Evolutionary conservation across 1,140 invertebrate genomes (phyloP).

Genomic region (Drosophila repletoides): DNA sequence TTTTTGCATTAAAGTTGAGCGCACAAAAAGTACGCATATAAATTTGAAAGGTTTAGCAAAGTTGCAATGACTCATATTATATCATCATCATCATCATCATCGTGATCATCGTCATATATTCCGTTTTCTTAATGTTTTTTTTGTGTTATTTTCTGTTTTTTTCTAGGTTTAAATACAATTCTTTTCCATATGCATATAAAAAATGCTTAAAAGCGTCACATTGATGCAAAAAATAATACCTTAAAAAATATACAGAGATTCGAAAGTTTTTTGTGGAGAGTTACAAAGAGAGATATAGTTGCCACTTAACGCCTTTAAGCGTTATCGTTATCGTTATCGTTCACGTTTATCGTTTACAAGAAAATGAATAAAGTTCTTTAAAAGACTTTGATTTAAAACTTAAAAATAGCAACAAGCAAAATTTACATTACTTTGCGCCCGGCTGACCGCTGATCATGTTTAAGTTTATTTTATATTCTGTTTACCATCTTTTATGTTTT

Average conservation of each 20-base stretch:
- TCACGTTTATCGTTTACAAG: slow-evolving; percentile 52
- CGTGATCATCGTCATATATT: slow-evolving; percentile 19
- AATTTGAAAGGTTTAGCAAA: slow-evolving; percentile 73
- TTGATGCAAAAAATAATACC: slow-evolving; percentile 75
- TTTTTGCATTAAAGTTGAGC: slow-evolving; percentile 69
- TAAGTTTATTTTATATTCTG: slow-evolving; percentile 45
- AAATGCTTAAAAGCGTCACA: slow-evolving; percentile 74
- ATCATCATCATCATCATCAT: no score
- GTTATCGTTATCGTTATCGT: no score
- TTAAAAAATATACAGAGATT: slow-evolving; percentile 73
- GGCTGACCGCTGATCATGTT: slow-evolving; percentile 25
- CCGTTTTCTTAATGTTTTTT: slow-evolving; percentile 23
- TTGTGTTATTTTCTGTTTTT: slow-evolving; percentile 34
- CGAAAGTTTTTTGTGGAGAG: slow-evolving; percentile 51
- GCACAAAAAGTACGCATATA: slow-evolving; percentile 72
- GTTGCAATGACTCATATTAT: slow-evolving; percentile 45
- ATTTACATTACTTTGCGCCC: slow-evolving; percentile 68
- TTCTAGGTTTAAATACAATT: slow-evolving; percentile 67
- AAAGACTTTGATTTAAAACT: slow-evolving; percentile 81
- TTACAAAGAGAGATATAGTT: slow-evolving; percentile 59
- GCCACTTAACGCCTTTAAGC: slow-evolving; percentile 43
- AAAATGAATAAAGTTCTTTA: slow-evolving; percentile 78
- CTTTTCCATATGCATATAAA: slow-evolving; percentile 59
- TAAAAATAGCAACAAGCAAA: slow-evolving; percentile 82
- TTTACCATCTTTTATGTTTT: slow-evolving; percentile 50